Evolutionary conservation across 2,113 vertebrate genomes (phyloP).

Genomic region (Lathamus discolor): DNA sequence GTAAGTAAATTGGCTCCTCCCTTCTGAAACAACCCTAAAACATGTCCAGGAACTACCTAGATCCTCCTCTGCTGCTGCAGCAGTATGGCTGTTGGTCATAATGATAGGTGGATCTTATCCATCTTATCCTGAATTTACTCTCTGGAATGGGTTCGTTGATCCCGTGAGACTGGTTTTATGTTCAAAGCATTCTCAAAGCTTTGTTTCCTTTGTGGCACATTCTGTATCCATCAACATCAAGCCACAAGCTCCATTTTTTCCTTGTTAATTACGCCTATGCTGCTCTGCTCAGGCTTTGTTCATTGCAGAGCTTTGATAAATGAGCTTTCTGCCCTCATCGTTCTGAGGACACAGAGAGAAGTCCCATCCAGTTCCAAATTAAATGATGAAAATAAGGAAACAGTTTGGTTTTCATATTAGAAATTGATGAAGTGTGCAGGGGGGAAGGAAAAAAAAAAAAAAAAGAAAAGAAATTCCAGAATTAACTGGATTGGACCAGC

Average conservation of each 20-base stretch:
- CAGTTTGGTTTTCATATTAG: neutral
- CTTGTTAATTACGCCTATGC: slow-evolving; percentile 42
- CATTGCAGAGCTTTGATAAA: slow-evolving; percentile 53
- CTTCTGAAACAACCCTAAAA: neutral
- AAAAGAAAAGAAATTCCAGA: neutral
- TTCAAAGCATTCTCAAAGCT: slow-evolving; percentile 64
- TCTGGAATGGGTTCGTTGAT: neutral
- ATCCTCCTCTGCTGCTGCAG: neutral
- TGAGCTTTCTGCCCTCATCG: slow-evolving; percentile 29
- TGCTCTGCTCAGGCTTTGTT: slow-evolving; percentile 53
- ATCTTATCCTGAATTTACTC: neutral
- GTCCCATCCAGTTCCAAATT: slow-evolving; percentile 20
- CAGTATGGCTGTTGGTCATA: neutral
- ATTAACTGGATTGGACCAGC: neutral
- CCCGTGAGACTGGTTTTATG: slow-evolving; percentile 44
- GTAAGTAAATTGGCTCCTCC: neutral
- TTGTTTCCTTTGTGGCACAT: slow-evolving; percentile 61
- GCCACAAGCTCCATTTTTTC: slow-evolving; percentile 56
- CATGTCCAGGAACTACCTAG: neutral
- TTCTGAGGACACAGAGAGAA: slow-evolving; percentile 26
- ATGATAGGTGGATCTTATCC: neutral
- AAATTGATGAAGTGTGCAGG: slow-evolving; percentile 19
- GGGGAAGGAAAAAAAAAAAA: fast-evolving
- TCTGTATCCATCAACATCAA: slow-evolving; percentile 64
- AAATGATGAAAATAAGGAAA: slow-evolving; percentile 48